Base-by-base conservation (phyloP, 2,888 invertebrate genomes). In the Drosophila pseudotalamancana region DNA sequence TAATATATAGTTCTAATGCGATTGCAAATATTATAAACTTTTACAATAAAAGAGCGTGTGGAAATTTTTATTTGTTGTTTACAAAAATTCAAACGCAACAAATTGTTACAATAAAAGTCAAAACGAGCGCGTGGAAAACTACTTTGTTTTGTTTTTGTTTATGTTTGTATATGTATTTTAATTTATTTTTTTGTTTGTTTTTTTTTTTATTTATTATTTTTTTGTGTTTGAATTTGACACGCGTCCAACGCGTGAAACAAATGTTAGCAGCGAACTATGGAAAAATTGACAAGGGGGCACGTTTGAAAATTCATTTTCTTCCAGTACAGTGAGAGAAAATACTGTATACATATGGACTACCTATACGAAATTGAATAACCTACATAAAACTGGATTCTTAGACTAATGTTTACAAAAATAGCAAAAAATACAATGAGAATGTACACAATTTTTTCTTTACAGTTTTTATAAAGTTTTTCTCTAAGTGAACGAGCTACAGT, bases 11-110 rank as follows among this genome's bases (percentile, higher is more conserved):
- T 56, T 40, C 23, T 46, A 77, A 72, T 65, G 45, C 43, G 63
- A 74, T 78, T 74, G 40, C 31, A 72, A 54, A 29, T 19, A 49
- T 16, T 12, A 81, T 59, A 63, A 45, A 64, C 40, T 60, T 35
- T 56, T 60, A 25, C n/a, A n/a, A n/a, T 57, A 71, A 80, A 71
- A 60, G 60, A 14, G 46, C 60, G 55, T 78, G 70, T 75, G 70
- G 79, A 69, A 75, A 74, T 64, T 61, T 69, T 68, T 51, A 81
- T 53, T 63, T 37, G 31, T 53, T 65, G 60, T 54, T 71, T 56
- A 60, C 61, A 39, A 56, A 56, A 51, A 46, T 37, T 54, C 25
- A 49, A 45, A 19, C 32, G 25, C 21, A 50, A 35, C 14, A 40
- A 37, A 27, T 55, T 23, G 54, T 55, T 53, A 14, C 54, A 49